Percentiles rank a stretch among this genome's conserved stretches.
These are phyloP conservation scores for Cichlasoma orientale DNA, from an alignment of 2,797 vertebrate species.

Conservation along the genomic window DNA sequence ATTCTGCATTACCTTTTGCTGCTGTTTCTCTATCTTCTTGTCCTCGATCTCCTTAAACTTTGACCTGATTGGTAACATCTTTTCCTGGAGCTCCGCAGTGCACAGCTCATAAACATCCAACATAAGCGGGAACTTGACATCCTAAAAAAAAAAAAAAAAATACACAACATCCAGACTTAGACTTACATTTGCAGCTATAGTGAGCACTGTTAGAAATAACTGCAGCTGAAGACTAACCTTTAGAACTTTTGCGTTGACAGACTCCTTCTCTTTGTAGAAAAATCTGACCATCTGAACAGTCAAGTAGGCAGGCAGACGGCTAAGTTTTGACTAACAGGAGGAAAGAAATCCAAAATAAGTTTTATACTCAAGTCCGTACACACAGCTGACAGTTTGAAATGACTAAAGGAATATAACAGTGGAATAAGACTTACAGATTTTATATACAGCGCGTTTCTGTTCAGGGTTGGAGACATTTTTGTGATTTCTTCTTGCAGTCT, in stretches of 20 bases:
- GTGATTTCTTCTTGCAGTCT: conserved; percentile 98
- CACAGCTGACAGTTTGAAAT: not conserved
- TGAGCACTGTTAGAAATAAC: not conserved
- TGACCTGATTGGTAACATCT: conserved; percentile 91
- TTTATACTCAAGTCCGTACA: not conserved
- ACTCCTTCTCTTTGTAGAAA: conserved; percentile 99
- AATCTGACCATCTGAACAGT: conserved; percentile 99
- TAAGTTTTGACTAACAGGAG: conserved; percentile 90
- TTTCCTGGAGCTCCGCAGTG: conserved; percentile 93
- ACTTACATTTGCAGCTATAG: not conserved
- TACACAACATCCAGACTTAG: too few relatives aligned
- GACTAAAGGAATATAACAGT: not conserved
- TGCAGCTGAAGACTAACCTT: conserved; percentile 82
- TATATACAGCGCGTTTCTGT: conserved; percentile 96
- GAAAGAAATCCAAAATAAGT: not conserved
- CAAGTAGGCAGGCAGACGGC: conserved; percentile 94
- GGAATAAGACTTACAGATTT: conserved; percentile 89
- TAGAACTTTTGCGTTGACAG: conserved; percentile 99
- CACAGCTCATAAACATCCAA: conserved; percentile 97
- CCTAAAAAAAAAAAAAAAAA: conserved; percentile 72
- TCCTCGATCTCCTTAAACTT: conserved; percentile 98
- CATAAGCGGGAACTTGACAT: conserved; percentile 99
- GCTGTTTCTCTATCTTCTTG: conserved; percentile 90
- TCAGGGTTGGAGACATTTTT: conserved; percentile 92
- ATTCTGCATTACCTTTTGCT: conserved; percentile 81